phyloP scores from a whole-genome alignment of 23 tunicate genomes.

The Trididemnum miniatum region DNA sequence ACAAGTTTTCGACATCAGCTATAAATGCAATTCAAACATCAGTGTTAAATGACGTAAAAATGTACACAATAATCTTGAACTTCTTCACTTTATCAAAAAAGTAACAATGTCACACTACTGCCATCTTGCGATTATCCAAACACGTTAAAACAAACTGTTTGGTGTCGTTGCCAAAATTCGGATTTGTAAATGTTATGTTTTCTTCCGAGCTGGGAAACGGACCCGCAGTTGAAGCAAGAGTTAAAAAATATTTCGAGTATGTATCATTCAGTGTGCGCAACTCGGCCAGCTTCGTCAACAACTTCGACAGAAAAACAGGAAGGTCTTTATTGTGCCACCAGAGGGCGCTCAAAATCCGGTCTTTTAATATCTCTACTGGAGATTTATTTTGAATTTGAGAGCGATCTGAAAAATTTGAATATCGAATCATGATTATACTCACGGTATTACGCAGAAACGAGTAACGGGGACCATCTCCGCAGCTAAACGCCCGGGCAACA shows the following conservation, averaged over 20 bases:
- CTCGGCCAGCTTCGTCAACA: constrained; percentile 63
- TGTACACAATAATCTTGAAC: too few species aligned
- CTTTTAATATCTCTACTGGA: constrained; percentile 28
- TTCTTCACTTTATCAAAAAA: too few species aligned
- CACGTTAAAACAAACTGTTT: background rate
- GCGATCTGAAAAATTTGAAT: constrained; percentile 28
- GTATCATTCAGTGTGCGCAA: constrained; percentile 44
- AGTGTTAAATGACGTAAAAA: too few species aligned
- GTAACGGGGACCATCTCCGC: too few species aligned
- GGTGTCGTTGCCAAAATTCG: constrained; percentile 1
- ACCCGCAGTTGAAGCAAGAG: background rate
- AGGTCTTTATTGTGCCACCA: constrained; percentile 27
- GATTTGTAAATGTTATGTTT: background rate
- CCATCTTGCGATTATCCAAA: background rate
- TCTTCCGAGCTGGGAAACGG: background rate
- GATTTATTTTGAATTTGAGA: constrained; percentile 5
- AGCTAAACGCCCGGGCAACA: too few species aligned
- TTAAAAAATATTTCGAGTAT: background rate
- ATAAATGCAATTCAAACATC: too few species aligned
- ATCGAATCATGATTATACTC: too few species aligned
- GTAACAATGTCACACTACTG: constrained; percentile 5
- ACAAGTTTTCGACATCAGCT: too few species aligned
- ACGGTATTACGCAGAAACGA: too few species aligned
- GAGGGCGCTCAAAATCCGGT: constrained; percentile 52
- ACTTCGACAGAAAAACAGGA: constrained; percentile 42